phyloP scores from a whole-genome alignment of 2,797 vertebrate genomes.

The Takifugu rubripes region DNA sequence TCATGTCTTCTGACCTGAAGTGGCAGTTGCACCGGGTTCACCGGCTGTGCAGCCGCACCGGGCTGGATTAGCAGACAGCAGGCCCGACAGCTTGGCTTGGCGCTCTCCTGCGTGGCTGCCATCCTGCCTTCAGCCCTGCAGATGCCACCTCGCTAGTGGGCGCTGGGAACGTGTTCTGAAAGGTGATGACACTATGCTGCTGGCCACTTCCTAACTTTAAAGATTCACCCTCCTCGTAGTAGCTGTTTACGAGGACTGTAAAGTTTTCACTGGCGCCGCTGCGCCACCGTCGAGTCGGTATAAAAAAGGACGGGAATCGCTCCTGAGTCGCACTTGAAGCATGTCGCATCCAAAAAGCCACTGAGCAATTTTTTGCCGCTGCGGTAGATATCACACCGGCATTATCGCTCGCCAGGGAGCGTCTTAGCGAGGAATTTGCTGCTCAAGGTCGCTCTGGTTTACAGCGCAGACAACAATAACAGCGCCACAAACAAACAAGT shows the following conservation, averaged over 20 bases:
- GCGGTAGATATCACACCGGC: slow-evolving; percentile 33
- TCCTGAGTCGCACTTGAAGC: slow-evolving; percentile 10
- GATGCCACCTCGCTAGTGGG: slow-evolving; percentile 74
- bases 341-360: slow-evolving; percentile 13
- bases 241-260: slow-evolving; percentile 17
- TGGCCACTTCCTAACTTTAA: slow-evolving; percentile 18
- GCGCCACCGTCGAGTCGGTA: not conserved
- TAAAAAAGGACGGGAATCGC: slow-evolving; percentile 1
- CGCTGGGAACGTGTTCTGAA: slow-evolving; percentile 49
- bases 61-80: slow-evolving; percentile 76
- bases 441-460: slow-evolving; percentile 69
- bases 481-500: slow-evolving; percentile 65
- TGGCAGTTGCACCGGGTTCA: slow-evolving; percentile 52
- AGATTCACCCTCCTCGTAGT: slow-evolving; percentile 26
- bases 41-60: slow-evolving; percentile 62
- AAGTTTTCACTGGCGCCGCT: slow-evolving; percentile 4
- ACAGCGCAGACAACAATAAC: slow-evolving; percentile 50
- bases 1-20: slow-evolving; percentile 69
- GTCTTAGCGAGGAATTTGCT: slow-evolving; percentile 34
- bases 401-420: slow-evolving; percentile 42
- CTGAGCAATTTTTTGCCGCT: slow-evolving; percentile 36
- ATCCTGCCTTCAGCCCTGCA: slow-evolving; percentile 77
- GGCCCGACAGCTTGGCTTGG: slow-evolving; percentile 74
- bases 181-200: slow-evolving; percentile 51
- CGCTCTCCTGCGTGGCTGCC: slow-evolving; percentile 67